Percentiles rank a stretch among this genome's conserved stretches.
These are phyloP conservation scores for Acanthochromis polyacanthus DNA, from an alignment of 2,113 vertebrate genomes.

Conservation along the genomic window DNA sequence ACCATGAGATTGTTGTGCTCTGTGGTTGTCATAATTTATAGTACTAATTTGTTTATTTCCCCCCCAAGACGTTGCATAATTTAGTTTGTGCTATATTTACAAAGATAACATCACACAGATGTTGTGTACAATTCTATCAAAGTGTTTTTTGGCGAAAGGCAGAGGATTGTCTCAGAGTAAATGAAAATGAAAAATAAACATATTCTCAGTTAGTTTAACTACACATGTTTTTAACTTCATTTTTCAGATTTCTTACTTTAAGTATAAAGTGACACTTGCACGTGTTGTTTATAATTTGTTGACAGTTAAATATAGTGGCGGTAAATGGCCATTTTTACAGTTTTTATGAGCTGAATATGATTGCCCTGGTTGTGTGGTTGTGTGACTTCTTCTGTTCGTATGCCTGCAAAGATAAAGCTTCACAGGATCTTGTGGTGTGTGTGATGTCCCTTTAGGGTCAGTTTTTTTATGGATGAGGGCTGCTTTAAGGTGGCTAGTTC, in stretches of 20 bases:
- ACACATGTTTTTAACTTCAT: too few species aligned
- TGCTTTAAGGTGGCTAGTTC: constrained; percentile 62
- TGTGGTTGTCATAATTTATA: constrained; percentile 17
- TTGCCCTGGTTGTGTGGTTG: neutral
- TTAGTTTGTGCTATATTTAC: too few species aligned
- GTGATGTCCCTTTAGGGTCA: constrained; percentile 50
- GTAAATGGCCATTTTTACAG: neutral
- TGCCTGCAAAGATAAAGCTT: constrained; percentile 15
- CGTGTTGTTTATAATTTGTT: neutral
- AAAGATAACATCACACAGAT: too few species aligned
- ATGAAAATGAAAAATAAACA: too few species aligned
- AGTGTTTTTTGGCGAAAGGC: too few species aligned
- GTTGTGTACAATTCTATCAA: too few species aligned
- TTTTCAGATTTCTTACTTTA: too few species aligned
- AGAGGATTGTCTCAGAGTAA: too few species aligned
- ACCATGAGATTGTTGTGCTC: constrained; percentile 1
- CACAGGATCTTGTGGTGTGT: constrained; percentile 40
- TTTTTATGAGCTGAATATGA: constrained; percentile 20
- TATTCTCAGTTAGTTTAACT: too few species aligned
- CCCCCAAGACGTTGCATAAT: too few species aligned
- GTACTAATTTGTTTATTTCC: too few species aligned
- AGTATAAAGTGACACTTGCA: too few species aligned
- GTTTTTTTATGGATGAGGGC: constrained; percentile 48
- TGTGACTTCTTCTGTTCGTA: constrained; percentile 17
- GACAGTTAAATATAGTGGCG: constrained; percentile 20